Percentiles rank a stretch among this genome's conserved stretches.
Evolutionary conservation across 35 echinoderm and acorn worm genomes (phyloP).

Genomic region (Diadema setosum): DNA sequence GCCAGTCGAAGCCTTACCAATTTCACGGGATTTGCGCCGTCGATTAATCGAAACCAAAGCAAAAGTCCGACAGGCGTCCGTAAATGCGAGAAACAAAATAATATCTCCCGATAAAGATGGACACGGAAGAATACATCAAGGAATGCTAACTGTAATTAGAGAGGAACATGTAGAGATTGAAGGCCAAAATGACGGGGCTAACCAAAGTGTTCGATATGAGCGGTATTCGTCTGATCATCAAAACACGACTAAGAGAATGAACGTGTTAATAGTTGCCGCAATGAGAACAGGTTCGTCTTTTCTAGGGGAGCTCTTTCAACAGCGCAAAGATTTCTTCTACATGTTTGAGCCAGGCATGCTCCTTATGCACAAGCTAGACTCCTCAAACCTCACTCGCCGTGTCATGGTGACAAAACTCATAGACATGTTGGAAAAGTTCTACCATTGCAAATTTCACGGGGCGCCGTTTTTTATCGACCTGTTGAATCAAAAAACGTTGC

Average conservation of each 20-base stretch:
- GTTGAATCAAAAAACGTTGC: neutral
- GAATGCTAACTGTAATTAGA: neutral
- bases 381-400: constrained; percentile 5
- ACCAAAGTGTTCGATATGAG: neutral
- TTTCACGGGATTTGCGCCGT: no score
- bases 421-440: constrained; percentile 31
- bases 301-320: constrained; percentile 56
- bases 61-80: neutral
- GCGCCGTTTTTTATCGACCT: constrained; percentile 17
- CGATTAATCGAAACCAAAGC: neutral
- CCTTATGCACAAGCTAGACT: constrained; percentile 24
- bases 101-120: neutral
- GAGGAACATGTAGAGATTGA: neutral
- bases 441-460: constrained; percentile 38
- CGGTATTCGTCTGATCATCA: neutral
- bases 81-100: no score
- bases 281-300: constrained; percentile 72
- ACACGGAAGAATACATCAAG: neutral
- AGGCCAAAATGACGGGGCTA: neutral
- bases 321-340: constrained; percentile 65
- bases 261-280: constrained; percentile 41
- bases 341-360: constrained; percentile 56
- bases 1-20: neutral
- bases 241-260: neutral
- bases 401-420: constrained; percentile 38